Evolutionary conservation across 1,140 invertebrate species (phyloP).

Genomic region (Dermatophagoides farinae): DNA sequence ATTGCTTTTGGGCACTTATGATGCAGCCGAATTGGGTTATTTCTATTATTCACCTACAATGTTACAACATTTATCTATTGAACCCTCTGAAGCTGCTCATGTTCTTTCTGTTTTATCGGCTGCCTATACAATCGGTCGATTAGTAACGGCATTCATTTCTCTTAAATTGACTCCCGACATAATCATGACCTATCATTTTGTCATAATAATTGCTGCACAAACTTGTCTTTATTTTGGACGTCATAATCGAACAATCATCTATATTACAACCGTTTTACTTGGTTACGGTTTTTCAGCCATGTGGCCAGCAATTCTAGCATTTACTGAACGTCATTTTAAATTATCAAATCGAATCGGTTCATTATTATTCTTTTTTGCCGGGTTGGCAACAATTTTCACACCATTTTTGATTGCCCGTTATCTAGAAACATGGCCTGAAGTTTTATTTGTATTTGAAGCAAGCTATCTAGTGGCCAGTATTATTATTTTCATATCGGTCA

Average conservation of each 20-base stretch:
- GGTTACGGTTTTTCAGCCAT: conserved; percentile 11
- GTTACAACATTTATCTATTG: neutral
- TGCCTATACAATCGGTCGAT: conserved; percentile 4
- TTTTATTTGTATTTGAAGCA: neutral
- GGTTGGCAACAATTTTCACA: neutral
- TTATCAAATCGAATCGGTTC: neutral
- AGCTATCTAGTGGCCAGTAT: neutral
- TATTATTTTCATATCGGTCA: neutral
- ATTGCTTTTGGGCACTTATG: neutral
- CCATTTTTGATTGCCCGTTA: neutral
- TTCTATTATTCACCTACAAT: neutral
- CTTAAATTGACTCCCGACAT: conserved; percentile 1
- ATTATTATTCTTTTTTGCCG: neutral
- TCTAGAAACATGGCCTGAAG: neutral
- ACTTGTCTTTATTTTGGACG: neutral
- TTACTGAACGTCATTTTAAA: neutral
- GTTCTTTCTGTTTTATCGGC: neutral
- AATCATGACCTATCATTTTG: conserved; percentile 9
- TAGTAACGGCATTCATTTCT: neutral
- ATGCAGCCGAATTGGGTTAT: conserved; percentile 1
- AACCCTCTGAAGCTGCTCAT: neutral
- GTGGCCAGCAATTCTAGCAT: conserved; percentile 8
- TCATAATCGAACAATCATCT: neutral
- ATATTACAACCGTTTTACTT: neutral
- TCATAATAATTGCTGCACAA: conserved; percentile 2